Evolutionary conservation across 2,888 invertebrate species (phyloP).

Genomic region (Mesoligia furuncula): DNA sequence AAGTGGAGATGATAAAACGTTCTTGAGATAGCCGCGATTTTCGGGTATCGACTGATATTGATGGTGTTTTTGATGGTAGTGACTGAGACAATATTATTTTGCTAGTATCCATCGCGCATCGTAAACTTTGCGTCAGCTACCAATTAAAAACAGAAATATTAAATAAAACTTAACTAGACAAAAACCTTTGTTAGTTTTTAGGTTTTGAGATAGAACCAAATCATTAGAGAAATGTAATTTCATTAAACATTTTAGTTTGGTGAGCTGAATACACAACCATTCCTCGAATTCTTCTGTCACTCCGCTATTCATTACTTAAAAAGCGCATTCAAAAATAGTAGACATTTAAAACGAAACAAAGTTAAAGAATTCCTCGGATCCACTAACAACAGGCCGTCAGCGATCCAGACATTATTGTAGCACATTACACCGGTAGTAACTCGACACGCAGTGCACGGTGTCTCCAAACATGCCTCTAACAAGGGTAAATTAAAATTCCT

Average conservation of each 20-base stretch:
- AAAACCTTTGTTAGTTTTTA: background rate
- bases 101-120: background rate
- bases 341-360: conserved; percentile 56
- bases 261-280: conserved; percentile 2
- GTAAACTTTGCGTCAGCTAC: background rate
- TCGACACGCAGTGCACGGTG: conserved; percentile 64
- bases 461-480: conserved; percentile 78
- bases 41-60: conserved; percentile 50
- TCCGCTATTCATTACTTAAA: conserved; percentile 42
- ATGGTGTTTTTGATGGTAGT: conserved; percentile 32
- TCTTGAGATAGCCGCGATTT: conserved; percentile 27
- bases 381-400: conserved; percentile 40
- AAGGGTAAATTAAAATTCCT: conserved; percentile 87
- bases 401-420: conserved; percentile 67
- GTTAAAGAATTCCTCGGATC: conserved; percentile 61
- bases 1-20: conserved; percentile 61
- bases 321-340: conserved; percentile 40
- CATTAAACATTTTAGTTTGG: background rate
- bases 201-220: background rate
- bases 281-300: conserved; percentile 39
- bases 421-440: conserved; percentile 67
- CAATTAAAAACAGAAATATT: background rate
- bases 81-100: background rate
- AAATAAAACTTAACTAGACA: background rate
- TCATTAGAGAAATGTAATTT: background rate